phyloP scores from a whole-genome alignment of 2,113 vertebrate genomes.

The Scortum barcoo region DNA sequence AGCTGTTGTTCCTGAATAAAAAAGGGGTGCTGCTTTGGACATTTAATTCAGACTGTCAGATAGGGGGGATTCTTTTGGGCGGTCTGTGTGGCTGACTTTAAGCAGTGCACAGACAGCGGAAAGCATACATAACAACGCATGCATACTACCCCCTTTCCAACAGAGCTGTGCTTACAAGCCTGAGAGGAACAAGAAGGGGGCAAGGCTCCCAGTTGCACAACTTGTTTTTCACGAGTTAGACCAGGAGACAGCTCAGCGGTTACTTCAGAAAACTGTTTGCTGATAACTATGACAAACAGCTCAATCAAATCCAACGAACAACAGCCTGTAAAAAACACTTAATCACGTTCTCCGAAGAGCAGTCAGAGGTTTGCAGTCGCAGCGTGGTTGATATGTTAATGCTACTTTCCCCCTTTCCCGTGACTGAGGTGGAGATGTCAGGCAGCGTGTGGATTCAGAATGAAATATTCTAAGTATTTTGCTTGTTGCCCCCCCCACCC shows the following conservation, averaged over 20 bases:
- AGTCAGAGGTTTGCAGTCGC: conserved; percentile 15
- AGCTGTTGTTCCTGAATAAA: conserved; percentile 10
- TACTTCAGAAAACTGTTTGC: conserved; percentile 64
- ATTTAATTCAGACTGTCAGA: conserved; percentile 6
- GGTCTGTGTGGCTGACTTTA: background rate
- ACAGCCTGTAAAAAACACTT: conserved; percentile 18
- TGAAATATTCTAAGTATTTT: conserved; percentile 71
- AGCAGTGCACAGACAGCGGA: conserved; percentile 16
- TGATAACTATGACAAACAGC: conserved; percentile 60
- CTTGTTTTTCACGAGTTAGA: conserved; percentile 74
- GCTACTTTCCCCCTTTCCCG: conserved; percentile 29
- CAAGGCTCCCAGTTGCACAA: conserved; percentile 76
- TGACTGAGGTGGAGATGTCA: conserved; percentile 46
- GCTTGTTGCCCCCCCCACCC: conserved; percentile 37
- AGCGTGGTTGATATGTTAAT: conserved; percentile 44
- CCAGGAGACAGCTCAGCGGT: conserved; percentile 66
- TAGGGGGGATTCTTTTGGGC: background rate
- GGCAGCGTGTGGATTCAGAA: conserved; percentile 56
- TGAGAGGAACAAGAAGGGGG: conserved; percentile 72
- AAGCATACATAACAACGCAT: conserved; percentile 34
- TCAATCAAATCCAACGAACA: conserved; percentile 36
- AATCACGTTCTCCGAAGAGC: conserved; percentile 34
- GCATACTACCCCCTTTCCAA: conserved; percentile 33
- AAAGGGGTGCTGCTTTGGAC: background rate
- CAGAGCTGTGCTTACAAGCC: conserved; percentile 71